Evolutionary conservation across 1,140 invertebrate genomes (phyloP).

Genomic region (Oedothorax gibbosus): DNA sequence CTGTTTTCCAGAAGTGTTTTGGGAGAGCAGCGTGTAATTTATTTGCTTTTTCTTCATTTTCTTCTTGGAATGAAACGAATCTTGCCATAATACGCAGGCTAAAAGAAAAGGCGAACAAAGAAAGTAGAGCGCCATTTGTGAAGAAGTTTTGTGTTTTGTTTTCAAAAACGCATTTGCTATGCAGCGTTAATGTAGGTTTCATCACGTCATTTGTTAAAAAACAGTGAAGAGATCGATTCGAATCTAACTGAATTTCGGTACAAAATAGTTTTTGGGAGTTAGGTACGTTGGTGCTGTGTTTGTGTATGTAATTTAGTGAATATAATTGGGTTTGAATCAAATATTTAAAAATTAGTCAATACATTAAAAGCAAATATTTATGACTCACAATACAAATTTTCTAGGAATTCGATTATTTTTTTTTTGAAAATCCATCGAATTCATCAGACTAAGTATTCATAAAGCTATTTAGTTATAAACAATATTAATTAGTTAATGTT

Average conservation of each 20-base stretch:
- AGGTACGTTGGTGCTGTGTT: too few relatives aligned
- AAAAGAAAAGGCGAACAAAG: background rate
- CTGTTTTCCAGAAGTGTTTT: constrained; percentile 22
- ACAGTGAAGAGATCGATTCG: constrained; percentile 16
- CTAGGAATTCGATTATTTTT: too few relatives aligned
- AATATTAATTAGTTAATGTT: too few relatives aligned
- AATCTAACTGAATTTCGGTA: background rate
- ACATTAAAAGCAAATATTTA: too few relatives aligned
- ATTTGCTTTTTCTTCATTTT: constrained; percentile 13
- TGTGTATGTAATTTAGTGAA: too few relatives aligned
- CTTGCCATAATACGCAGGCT: constrained; percentile 18
- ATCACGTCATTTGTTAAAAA: constrained; percentile 32
- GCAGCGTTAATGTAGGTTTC: constrained; percentile 24
- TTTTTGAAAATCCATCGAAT: too few relatives aligned
- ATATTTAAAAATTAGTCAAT: too few relatives aligned
- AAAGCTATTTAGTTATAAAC: too few relatives aligned
- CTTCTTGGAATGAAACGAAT: constrained; percentile 10
- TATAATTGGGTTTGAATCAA: too few relatives aligned
- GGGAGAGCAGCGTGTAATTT: constrained; percentile 20
- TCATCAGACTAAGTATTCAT: too few relatives aligned
- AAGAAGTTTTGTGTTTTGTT: constrained; percentile 12
- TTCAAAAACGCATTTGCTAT: constrained; percentile 20
- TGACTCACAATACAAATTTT: too few relatives aligned
- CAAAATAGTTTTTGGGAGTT: background rate
- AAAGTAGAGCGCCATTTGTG: constrained; percentile 14